Evolutionary conservation across 2,888 invertebrate species (phyloP), one percentile per base, ranked within the genome.

Genomic region (Conchocele bisecta): DNA sequence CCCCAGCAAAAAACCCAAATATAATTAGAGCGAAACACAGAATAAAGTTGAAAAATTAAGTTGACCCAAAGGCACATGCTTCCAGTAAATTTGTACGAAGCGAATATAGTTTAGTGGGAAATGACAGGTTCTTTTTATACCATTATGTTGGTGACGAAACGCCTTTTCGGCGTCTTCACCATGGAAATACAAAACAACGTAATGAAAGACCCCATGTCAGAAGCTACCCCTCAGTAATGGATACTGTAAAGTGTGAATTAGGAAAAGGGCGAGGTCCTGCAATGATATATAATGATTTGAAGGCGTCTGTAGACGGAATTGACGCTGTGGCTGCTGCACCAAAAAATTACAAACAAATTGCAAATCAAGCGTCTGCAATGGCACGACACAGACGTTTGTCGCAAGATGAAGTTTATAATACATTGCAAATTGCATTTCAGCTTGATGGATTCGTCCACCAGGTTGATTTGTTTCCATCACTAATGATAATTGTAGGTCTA

Each of bases 371-470:
- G n/a, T n/a, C n/a, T n/a, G n/a, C 17, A 15, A 65, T 20, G 20
- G 35, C 48, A 26, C 13, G 24, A 1, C 46, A 65, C 9, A 56
- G 39, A 26, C 15, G 65, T 39, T 41, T 65, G 22, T 57, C 65
- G 3, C 65, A 65, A 29, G 65, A 65, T 20, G 48, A 46, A 9
- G 50, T 65, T 9, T 65, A 65, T 37, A 65, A 57, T 37, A 31
- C 39, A 15, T 35, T 60, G 20, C 28, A 50, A 39, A 15, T 60
- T 5, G 60, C 60, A 26, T 60, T 15, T 60, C 60, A 60, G 37
- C 24, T 60, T 28, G 60, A 60, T 24, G 50, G 60, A 20, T 60
- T 50, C 26, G 41, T 60, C 31, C 13, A 17, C 4, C 60, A 60
- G 20, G 28, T 60, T 2, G 60, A 60, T n/a, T n/a, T n/a, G n/a